Conservation (phyloP, 2,113 vertebrate genomes). For the Gymnogyps californianus region DNA sequence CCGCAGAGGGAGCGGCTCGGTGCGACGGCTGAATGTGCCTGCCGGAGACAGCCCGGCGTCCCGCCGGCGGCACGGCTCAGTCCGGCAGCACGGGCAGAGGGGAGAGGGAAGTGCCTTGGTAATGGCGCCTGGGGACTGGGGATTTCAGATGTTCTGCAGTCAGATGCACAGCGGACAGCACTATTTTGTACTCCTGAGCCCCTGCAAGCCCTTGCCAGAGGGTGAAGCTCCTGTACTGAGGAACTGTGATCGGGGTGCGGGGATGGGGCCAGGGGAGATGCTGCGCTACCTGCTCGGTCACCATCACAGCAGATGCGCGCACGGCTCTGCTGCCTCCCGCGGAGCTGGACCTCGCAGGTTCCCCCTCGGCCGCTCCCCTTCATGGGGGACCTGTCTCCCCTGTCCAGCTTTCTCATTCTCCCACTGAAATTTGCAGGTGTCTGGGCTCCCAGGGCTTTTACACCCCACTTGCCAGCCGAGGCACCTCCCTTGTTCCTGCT, state of each 20-base stretch:
- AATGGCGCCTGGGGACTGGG: fast-evolving
- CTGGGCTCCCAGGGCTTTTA: not conserved
- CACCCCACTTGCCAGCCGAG: not conserved
- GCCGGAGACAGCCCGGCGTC: fast-evolving
- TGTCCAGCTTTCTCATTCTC: not conserved
- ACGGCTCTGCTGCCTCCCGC: fast-evolving
- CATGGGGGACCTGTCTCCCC: not conserved
- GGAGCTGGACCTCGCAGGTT: not conserved
- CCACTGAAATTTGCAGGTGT: fast-evolving
- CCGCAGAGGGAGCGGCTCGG: fast-evolving
- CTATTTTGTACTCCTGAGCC: fast-evolving
- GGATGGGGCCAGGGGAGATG: fast-evolving
- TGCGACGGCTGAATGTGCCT: fast-evolving
- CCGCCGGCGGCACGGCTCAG: fast-evolving
- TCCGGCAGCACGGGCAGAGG: fast-evolving
- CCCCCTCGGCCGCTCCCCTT: fast-evolving
- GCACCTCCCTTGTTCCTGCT: not conserved
- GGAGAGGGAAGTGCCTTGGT: not conserved
- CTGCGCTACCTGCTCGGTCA: fast-evolving
- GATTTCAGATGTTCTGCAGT: fast-evolving
- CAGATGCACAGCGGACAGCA: not conserved
- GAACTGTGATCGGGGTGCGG: fast-evolving
- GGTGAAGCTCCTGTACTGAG: not conserved
- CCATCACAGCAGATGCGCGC: fast-evolving
- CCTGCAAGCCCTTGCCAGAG: not conserved